Percentiles rank a stretch among this genome's conserved stretches.
These are phyloP conservation scores for Ondatra zibethicus DNA, from an alignment of 2,113 vertebrate genomes.

Conservation along the genomic window DNA sequence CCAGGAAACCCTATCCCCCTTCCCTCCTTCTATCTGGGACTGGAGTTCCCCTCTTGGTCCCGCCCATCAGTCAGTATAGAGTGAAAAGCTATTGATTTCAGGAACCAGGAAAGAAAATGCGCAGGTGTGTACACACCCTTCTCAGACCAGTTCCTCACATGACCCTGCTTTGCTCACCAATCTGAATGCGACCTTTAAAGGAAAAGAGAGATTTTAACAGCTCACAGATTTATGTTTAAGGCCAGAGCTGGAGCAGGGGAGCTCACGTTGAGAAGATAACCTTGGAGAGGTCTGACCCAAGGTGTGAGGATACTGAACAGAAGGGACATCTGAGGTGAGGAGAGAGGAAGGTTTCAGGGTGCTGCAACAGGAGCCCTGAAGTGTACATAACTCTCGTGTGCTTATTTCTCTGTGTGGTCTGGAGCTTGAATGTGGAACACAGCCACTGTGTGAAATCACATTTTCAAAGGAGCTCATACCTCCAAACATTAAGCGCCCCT, in stretches of 20 bases:
- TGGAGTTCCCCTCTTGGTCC: not conserved
- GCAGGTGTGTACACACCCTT: too few species aligned
- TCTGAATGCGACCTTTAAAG: not conserved
- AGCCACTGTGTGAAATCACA: not conserved
- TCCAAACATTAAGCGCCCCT: not conserved
- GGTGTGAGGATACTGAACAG: not conserved
- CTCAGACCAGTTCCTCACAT: not conserved
- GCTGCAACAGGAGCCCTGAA: not conserved
- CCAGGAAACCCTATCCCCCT: not conserved
- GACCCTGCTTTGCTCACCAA: not conserved
- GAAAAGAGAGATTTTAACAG: not conserved
- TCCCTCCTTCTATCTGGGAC: not conserved
- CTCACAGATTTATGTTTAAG: not conserved
- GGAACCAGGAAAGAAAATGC: not conserved
- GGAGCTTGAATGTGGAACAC: not conserved
- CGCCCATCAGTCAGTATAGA: not conserved
- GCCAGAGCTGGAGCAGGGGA: not conserved
- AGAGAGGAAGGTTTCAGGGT: not conserved
- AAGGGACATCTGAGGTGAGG: not conserved
- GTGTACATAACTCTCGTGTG: not conserved
- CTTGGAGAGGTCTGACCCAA: not conserved
- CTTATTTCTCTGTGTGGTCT: not conserved
- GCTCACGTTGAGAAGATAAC: not conserved
- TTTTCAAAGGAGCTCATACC: not conserved
- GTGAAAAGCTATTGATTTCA: not conserved